Base-by-base conservation (phyloP, 2,797 vertebrate genomes). In the Channallabes apus region DNA sequence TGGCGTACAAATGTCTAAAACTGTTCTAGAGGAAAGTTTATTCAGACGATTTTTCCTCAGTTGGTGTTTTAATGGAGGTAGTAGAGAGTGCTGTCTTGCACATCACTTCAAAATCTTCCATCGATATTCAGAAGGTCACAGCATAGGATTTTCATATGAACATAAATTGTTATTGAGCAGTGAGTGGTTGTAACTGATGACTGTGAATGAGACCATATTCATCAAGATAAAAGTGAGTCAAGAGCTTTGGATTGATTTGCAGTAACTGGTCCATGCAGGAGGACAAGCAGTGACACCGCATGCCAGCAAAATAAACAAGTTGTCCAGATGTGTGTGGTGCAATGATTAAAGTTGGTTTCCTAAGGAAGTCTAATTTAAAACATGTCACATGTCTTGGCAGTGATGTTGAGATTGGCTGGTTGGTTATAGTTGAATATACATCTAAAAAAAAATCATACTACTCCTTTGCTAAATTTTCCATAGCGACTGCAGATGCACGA, bases 401-500 rank as follows among this genome's bases (percentile, higher is more conserved):
- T 11, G 27, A 0, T 85, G 82, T 82, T 85, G 87, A 89, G 87
- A 80, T 87, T 87, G 62, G 87, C 86, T 89, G 92, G 90, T 93
- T 91, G 87, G 27, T 69, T 89, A 88, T 92, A 91, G 94, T 92
- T 69, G 92, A 94, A 62, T 7, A 58, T 77, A 3, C 51, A 32
- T 76, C 51, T 35, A 6, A 12, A n/a, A 24, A 38, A 41, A n/a
- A n/a, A 61, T 6, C 4, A 6, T 14, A 61, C 32, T 17, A 24
- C 58, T 86, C 86, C 27, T 86, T 77, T 72, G 90, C 89, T 87
- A 87, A 90, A 94, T 95, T 91, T 91, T 91, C 93, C 93, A 95
- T 95, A 94, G 94, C 94, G 95, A 95, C 94, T 89, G 92, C 92
- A 29, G 38, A 80, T 11, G 15, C 20, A n/a, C 17, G 3, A n/a